A percentile compares a stretch with the other conserved stretches of the same genome.
These are phyloP conservation scores for Polydrusus cervinus DNA, from an alignment of 2,888 invertebrate genomes.

Conservation along the genomic window DNA sequence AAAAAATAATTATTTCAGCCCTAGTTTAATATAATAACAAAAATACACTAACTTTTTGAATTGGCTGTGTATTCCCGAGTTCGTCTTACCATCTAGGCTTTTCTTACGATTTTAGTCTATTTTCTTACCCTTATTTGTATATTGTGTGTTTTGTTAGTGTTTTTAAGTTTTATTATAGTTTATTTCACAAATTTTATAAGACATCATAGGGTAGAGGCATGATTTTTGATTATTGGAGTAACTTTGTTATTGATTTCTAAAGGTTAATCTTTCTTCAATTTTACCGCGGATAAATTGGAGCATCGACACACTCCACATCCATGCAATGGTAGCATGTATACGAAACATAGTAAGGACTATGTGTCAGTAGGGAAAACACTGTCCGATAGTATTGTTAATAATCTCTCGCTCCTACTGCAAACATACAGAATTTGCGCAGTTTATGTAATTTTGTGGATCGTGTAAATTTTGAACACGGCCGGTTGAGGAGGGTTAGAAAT, in stretches of 20 bases:
- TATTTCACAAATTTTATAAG: constrained; percentile 20
- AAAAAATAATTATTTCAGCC: background rate
- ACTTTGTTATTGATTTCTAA: background rate
- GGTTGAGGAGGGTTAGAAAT: no score
- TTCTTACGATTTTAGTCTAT: constrained; percentile 15
- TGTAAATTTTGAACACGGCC: no score
- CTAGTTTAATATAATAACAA: background rate
- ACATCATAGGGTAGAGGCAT: constrained; percentile 1
- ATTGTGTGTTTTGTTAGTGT: constrained; percentile 17
- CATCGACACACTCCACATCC: no score
- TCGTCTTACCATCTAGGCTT: constrained; percentile 9
- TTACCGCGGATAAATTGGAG: no score
- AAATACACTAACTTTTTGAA: background rate
- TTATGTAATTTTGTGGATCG: no score
- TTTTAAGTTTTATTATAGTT: constrained; percentile 28
- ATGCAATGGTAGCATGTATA: no score
- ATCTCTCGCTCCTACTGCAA: no score
- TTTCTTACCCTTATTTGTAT: constrained; percentile 22
- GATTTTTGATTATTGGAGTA: constrained; percentile 1
- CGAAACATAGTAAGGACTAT: no score
- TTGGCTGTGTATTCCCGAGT: constrained; percentile 17
- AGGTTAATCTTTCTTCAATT: background rate
- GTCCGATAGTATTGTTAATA: no score
- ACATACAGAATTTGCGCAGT: no score
- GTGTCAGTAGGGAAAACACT: no score